A percentile compares a stretch with the other conserved stretches of the same genome.
phyloP scores from a whole-genome alignment of 2,113 vertebrate species.

The Dermatemys mawii region DNA sequence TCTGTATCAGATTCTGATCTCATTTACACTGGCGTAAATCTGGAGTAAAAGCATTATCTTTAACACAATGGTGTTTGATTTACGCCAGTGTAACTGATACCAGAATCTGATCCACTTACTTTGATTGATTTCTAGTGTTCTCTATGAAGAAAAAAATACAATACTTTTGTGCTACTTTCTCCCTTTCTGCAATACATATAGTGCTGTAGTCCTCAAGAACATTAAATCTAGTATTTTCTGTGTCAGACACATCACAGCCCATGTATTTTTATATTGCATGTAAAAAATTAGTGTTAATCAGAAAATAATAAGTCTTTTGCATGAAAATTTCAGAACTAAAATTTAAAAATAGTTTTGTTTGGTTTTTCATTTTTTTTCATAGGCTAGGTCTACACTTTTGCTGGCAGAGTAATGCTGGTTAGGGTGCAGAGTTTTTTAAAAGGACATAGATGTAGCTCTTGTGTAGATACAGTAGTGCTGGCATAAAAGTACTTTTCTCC shows the following conservation, averaged over 20 bases:
- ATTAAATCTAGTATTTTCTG: neutral
- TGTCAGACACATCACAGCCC: neutral
- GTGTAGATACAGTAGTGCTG: rapidly evolving
- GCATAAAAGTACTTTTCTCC: neutral
- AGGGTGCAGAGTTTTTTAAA: neutral
- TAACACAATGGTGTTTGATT: neutral
- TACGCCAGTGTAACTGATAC: neutral
- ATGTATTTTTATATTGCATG: neutral
- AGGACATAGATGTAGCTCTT: neutral
- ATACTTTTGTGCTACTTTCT: neutral
- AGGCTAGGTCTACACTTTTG: neutral
- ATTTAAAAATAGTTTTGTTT: neutral
- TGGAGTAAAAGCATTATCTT: neutral
- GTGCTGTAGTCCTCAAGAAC: neutral
- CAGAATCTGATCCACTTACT: neutral
- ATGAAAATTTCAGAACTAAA: neutral
- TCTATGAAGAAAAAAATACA: neutral
- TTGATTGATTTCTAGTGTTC: neutral
- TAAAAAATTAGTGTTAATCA: neutral
- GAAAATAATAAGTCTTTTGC: neutral
- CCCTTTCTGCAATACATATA: neutral
- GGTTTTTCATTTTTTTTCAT: neutral
- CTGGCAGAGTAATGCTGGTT: neutral
- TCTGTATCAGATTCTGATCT: neutral
- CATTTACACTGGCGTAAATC: neutral